Base-by-base conservation (phyloP, 2,113 vertebrate genomes). In the Notarius lentiginosus region DNA sequence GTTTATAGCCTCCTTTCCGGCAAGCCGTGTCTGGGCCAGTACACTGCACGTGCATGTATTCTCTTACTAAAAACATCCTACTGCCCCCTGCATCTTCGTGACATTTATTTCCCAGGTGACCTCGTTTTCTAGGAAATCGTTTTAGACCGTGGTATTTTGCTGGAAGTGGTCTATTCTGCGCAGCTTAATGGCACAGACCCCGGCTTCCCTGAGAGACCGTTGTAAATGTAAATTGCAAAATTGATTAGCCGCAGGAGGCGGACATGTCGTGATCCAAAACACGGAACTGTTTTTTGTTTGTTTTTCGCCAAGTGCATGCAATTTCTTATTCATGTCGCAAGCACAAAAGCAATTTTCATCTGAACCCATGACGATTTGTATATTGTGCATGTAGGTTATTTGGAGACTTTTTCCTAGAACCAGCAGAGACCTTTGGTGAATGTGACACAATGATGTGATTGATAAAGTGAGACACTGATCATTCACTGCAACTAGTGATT, bases 61-160 rank as follows among this genome's bases (percentile, higher is more conserved):
- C 73, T 65, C 56, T 77, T 30, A 82, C 34, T 65, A 82, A 82
- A 82, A 82, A 65, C 58, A 14, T 49, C 5, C 58, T 82, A 41
- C 22, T 85, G 63, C 1, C 2, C 58, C 61, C 55, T 51, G 79
- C 75, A 73, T 73, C 73, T 60, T 61, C 17, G 60, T 79, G 80
- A 70, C 84, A 86, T 89, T 86, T 83, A 83, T 79, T 79, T 83
- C 80, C 79, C 20, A 83, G 65, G 86, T 84, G 84, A 86, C 89
- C 2, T 18, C 22, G 12, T 84, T 86, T 90, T 86, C 89, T 80
- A 58, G 27, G 75, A 90, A 90, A 58, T 34, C 51, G 30, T 55
- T 17, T 22, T 75, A 55, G 41, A 47, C 58, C 6, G 15, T 34
- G 70, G 30, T 70, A 65, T 86, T 86, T 86, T 27, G 55, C 88